phyloP scores from a whole-genome alignment of 2,113 vertebrate genomes.

The Cygnus atratus region DNA sequence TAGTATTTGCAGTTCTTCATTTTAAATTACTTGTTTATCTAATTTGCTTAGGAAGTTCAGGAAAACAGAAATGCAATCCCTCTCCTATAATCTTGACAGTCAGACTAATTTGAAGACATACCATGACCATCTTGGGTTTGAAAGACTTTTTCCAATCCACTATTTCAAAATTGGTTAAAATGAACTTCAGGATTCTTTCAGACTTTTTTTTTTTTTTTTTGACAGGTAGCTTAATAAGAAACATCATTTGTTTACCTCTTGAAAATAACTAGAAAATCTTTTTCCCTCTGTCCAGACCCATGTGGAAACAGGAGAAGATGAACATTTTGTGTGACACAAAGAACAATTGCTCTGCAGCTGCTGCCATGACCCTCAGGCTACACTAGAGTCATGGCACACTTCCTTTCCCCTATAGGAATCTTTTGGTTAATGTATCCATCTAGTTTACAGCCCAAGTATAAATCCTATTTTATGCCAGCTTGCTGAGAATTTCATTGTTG shows the following conservation, averaged over 20 bases:
- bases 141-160: neutral
- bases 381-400: slow-evolving; percentile 4
- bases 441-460: slow-evolving; percentile 22
- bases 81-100: neutral
- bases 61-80: neutral
- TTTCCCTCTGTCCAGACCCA: neutral
- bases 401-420: slow-evolving; percentile 27
- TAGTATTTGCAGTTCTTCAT: neutral
- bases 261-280: slow-evolving; percentile 4
- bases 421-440: slow-evolving; percentile 40
- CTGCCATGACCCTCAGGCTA: slow-evolving; percentile 30
- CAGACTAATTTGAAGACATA: neutral
- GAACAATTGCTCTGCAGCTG: slow-evolving; percentile 50
- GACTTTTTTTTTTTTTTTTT: neutral
- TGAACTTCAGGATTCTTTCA: neutral
- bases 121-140: neutral
- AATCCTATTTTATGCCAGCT: slow-evolving; percentile 38
- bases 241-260: neutral
- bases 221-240: neutral
- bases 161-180: neutral
- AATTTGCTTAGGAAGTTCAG: neutral
- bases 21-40: neutral
- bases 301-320: slow-evolving; percentile 15
- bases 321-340: slow-evolving; percentile 30
- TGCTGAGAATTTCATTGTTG: neutral